These are phyloP conservation scores for Pseudochromis fuscus DNA, from an alignment of 2,797 vertebrate genomes.

Conservation along the genomic window DNA sequence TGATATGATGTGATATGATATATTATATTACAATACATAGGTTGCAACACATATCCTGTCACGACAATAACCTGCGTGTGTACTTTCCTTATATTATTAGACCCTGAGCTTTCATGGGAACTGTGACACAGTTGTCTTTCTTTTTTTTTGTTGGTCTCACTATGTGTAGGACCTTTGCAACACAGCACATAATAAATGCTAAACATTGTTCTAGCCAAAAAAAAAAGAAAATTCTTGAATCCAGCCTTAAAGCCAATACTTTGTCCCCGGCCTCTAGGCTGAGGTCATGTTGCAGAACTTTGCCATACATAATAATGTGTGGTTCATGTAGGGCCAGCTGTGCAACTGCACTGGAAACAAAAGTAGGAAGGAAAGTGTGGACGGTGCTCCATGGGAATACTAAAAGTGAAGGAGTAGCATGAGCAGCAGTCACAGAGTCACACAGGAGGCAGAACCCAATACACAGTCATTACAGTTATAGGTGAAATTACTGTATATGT, in stretches of 20 bases:
- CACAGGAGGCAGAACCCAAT: not conserved
- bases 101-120: not conserved
- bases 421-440: not conserved
- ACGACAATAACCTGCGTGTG: too few species aligned
- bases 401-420: not conserved
- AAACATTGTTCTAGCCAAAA: not conserved
- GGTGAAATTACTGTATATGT: too few species aligned
- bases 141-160: too few species aligned
- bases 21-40: too few species aligned
- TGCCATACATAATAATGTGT: not conserved
- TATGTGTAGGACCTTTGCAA: too few species aligned
- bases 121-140: too few species aligned
- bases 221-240: not conserved
- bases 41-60: too few species aligned
- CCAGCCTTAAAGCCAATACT: conserved; percentile 4
- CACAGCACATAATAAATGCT: not conserved
- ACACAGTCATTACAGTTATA: too few species aligned
- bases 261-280: not conserved
- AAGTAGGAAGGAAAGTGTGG: not conserved
- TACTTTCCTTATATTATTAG: too few species aligned
- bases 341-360: not conserved
- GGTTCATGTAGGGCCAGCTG: not conserved
- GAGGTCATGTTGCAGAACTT: not conserved
- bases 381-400: not conserved
- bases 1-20: too few species aligned